Evolutionary conservation across 2,113 vertebrate genomes (phyloP).

Genomic region (Toxostoma redivivum): DNA sequence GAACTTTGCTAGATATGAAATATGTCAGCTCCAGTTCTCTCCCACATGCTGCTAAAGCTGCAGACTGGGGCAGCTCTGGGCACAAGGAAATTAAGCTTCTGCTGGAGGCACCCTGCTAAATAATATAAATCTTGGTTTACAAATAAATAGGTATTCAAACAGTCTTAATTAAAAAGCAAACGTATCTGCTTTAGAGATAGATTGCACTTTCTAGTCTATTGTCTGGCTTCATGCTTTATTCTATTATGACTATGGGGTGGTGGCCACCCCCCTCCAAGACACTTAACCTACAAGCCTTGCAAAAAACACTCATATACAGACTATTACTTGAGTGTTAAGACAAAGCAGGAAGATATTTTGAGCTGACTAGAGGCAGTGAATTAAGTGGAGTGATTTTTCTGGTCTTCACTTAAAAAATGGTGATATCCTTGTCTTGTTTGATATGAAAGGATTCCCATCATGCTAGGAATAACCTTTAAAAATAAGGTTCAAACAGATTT

Average conservation of each 20-base stretch:
- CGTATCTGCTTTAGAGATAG: not conserved
- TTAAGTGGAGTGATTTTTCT: not conserved
- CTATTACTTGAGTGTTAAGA: not conserved
- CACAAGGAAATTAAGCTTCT: not conserved
- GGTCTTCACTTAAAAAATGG: not conserved
- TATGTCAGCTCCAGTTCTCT: not conserved
- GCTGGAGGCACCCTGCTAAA: not conserved
- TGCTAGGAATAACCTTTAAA: not conserved
- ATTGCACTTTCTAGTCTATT: not conserved
- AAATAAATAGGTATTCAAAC: not conserved
- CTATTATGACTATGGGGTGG: not conserved
- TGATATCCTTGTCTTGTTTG: not conserved
- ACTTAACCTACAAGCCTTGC: not conserved
- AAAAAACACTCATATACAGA: not conserved
- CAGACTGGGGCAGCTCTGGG: not conserved
- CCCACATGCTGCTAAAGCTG: not conserved
- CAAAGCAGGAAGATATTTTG: not conserved
- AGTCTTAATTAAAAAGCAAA: not conserved
- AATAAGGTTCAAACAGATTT: not conserved
- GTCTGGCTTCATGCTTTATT: not conserved
- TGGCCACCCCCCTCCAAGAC: not conserved
- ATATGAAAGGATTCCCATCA: not conserved
- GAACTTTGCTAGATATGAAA: not conserved
- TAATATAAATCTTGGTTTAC: not conserved
- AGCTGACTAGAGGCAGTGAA: not conserved